These are phyloP conservation scores for Notothenia rossii DNA, from an alignment of 2,113 vertebrate genomes.

Conservation along the genomic window DNA sequence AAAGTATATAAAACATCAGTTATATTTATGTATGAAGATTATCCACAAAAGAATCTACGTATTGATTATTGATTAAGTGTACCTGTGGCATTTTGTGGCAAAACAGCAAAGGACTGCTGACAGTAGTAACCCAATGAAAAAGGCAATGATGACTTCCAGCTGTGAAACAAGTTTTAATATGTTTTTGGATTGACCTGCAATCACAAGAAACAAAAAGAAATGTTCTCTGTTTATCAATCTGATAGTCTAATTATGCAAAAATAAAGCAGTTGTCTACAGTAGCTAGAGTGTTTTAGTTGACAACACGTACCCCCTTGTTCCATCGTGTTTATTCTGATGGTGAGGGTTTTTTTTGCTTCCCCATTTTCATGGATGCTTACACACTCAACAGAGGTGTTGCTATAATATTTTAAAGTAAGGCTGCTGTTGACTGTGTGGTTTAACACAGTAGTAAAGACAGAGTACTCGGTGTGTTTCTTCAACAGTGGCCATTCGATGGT, in stretches of 20 bases:
- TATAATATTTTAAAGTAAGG: constrained; percentile 3
- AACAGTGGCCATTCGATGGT: constrained; percentile 58
- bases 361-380: constrained; percentile 37
- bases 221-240: not conserved
- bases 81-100: constrained; percentile 48
- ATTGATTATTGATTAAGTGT: not conserved
- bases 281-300: not conserved
- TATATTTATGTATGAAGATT: not conserved
- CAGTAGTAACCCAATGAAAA: constrained; percentile 57
- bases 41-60: fast-evolving
- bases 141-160: constrained; percentile 40
- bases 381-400: constrained; percentile 36
- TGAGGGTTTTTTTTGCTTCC: constrained; percentile 32
- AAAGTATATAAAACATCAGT: fast-evolving
- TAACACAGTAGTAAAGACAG: constrained; percentile 16
- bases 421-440: constrained; percentile 55
- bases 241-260: not conserved
- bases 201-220: not conserved
- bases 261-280: not conserved
- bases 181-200: not conserved
- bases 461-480: constrained; percentile 15
- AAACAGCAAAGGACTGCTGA: constrained; percentile 54
- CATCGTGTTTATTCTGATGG: fast-evolving
- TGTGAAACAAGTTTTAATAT: not conserved
- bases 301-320: not conserved